Evolutionary conservation across 2,797 vertebrate genomes (phyloP).

Genomic region (Falco novaeseelandiae): DNA sequence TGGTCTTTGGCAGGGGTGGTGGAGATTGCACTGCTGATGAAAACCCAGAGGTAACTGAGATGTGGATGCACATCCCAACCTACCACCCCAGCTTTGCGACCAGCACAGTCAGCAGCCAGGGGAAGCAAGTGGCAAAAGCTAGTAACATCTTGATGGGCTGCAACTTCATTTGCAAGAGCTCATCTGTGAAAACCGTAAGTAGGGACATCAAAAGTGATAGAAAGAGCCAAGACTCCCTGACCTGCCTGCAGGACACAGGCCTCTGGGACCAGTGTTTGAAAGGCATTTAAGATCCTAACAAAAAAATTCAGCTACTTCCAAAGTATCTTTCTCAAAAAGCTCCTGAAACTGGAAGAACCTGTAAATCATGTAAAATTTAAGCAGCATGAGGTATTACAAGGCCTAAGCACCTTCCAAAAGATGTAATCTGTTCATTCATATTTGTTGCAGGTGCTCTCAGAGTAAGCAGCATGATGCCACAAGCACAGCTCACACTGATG

Average conservation of each 20-base stretch:
- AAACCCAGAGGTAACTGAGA: background rate
- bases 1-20: background rate
- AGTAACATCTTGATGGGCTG: background rate
- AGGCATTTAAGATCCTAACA: background rate
- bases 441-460: background rate
- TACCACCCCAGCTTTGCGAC: background rate
- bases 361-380: background rate
- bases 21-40: fast-evolving
- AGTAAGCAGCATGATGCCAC: fast-evolving
- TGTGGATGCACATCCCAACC: background rate
- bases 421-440: background rate
- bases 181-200: background rate
- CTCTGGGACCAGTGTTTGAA: background rate
- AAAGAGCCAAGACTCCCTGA: background rate
- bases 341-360: background rate
- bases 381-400: background rate
- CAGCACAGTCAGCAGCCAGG: background rate
- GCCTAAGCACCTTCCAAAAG: background rate
- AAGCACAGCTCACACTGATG: background rate
- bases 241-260: background rate
- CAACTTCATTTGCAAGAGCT: background rate
- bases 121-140: background rate
- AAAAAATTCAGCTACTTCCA: background rate
- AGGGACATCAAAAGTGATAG: background rate
- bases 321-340: background rate